Evolutionary conservation across 2,797 vertebrate species (phyloP).

Genomic region (Cheracebus regulus): DNA sequence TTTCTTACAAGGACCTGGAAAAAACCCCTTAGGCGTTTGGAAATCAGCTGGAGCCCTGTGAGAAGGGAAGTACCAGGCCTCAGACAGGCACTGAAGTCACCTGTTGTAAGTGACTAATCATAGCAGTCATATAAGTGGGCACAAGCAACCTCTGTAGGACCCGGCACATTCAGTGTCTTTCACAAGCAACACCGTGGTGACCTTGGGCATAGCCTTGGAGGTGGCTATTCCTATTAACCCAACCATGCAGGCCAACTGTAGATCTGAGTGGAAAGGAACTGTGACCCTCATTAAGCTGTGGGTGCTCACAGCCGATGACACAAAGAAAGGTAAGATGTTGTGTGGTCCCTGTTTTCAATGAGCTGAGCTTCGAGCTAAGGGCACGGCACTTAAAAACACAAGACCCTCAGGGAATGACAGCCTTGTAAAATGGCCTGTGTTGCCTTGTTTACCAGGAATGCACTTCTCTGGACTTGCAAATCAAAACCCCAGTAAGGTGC

Average conservation of each 20-base stretch:
- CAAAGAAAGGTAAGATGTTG: neutral
- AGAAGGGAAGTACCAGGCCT: neutral
- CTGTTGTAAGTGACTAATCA: too few species aligned
- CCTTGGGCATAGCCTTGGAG: neutral
- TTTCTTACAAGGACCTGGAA: neutral
- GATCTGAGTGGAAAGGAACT: neutral
- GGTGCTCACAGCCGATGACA: neutral
- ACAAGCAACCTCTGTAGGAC: neutral
- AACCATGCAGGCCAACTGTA: neutral
- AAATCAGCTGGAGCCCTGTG: neutral
- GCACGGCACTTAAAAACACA: neutral
- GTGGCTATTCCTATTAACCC: neutral
- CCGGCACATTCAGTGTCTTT: neutral
- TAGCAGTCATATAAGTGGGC: neutral
- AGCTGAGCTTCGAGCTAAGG: neutral
- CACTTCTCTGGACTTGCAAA: neutral
- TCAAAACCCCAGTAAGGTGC: neutral
- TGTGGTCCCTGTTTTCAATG: neutral
- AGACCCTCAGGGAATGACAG: neutral
- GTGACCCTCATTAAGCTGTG: neutral
- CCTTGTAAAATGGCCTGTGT: neutral
- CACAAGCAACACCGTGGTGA: neutral
- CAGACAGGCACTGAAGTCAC: neutral
- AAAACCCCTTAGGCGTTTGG: neutral
- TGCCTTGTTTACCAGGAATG: neutral